Base-by-base conservation (phyloP, 2,113 vertebrate species). In the Brachyhypopomus occidentalis region DNA sequence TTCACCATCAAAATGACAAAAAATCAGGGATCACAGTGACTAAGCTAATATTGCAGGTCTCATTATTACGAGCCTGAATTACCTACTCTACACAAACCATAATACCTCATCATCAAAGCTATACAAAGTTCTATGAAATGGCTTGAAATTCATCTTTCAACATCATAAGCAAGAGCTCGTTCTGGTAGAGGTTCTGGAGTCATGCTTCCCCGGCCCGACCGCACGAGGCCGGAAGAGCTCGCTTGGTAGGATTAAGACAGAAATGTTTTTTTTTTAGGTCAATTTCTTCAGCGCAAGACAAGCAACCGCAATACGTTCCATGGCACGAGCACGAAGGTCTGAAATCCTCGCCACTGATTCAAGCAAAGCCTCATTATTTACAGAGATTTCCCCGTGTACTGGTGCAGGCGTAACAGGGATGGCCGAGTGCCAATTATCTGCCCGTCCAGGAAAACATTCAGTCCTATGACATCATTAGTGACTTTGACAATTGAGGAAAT, bases 11-110 rank as follows among this genome's bases (percentile, higher is more conserved):
- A 60, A 55, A 63, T 79, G 41, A 79, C 36, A 76, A 62, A 80
- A 85, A 55, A n/a, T n/a, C 38, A 70, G 23, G 58, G 14, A 70
- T 80, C 84, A 85, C 77, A 85, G 82, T 81, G 82, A 80, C 69
- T 48, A 84, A 75, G 79, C 41, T 62, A 60, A 82, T 79, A 85
- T 84, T 84, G 82, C 84, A 72, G 30, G 78, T 20, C 19, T 60
- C 77, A n/a, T 77, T 75, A 74, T 82, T 59, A 66, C 17, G 23
- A 71, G 48, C 23, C 75, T 74, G 16, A 73, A 74, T 14, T 7
- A 63, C 34, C 45, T 55, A 41, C 8, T 48, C 2, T 67, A 59
- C 11, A 66, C n/a, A 20, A 81, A 75, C 23, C 55, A 71, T 2
- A 63, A 77, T 3, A 52, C 73, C 34, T 77, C 22, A 59, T 64